Conservation (phyloP, 2,113 vertebrate genomes). For the Scatophagus argus region DNA sequence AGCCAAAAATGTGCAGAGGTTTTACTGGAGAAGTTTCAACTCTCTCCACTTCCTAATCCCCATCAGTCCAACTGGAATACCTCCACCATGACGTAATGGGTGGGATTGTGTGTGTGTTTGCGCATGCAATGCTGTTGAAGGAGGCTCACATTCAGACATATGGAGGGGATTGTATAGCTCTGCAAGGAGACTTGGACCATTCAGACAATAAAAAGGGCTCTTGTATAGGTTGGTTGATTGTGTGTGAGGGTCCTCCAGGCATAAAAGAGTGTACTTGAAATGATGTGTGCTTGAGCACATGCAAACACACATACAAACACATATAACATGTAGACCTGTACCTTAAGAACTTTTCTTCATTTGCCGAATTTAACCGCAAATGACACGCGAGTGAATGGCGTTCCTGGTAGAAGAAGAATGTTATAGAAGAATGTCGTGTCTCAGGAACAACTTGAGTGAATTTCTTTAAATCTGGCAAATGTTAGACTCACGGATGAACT, state of each 20-base stretch:
- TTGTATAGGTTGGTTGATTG: constrained; percentile 27
- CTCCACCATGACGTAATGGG: constrained; percentile 69
- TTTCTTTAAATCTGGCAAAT: too few relatives aligned
- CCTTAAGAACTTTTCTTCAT: neutral
- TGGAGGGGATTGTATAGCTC: constrained; percentile 77
- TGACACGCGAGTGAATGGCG: neutral
- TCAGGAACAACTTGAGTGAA: too few relatives aligned
- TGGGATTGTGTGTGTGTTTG: constrained; percentile 35
- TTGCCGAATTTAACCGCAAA: neutral
- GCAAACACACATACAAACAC: constrained; percentile 12
- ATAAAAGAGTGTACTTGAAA: constrained; percentile 24
- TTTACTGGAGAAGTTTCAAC: constrained; percentile 69
- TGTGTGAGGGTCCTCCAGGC: constrained; percentile 32
- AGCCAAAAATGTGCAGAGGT: constrained; percentile 77
- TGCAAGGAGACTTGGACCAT: constrained; percentile 50
- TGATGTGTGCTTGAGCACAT: neutral
- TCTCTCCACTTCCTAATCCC: constrained; percentile 80
- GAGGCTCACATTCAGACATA: constrained; percentile 74
- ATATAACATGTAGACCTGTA: neutral
- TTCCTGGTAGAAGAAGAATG: too few relatives aligned
- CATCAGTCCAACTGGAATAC: constrained; percentile 77
- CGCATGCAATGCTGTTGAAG: constrained; percentile 53
- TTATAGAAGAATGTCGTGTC: too few relatives aligned
- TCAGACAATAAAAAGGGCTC: constrained; percentile 28
- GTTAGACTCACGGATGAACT: too few relatives aligned